Evolutionary conservation across 2,797 vertebrate genomes (phyloP).

Genomic region (Selene dorsalis): DNA sequence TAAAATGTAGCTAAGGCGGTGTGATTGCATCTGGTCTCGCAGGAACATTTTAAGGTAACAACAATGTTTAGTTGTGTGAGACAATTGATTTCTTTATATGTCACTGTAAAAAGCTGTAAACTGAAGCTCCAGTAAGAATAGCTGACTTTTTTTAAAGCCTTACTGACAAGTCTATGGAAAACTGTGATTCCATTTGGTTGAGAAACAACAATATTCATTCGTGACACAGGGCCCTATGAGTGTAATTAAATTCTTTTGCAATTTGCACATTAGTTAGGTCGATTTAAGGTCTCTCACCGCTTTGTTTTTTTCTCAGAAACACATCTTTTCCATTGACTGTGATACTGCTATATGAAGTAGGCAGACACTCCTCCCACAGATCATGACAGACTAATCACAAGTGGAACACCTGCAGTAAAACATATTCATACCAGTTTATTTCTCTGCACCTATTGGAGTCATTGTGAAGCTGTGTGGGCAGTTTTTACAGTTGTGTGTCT

Average conservation of each 20-base stretch:
- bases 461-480: slow-evolving; percentile 18
- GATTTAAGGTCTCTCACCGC: neutral
- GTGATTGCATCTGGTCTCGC: neutral
- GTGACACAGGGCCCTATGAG: neutral
- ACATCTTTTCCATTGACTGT: neutral
- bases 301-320: neutral
- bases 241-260: neutral
- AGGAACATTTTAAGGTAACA: slow-evolving; percentile 8
- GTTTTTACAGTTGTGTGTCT: neutral
- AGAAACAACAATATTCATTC: neutral
- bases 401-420: neutral
- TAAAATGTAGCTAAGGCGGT: slow-evolving; percentile 12
- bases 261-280: neutral
- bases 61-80: neutral
- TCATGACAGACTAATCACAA: neutral
- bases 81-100: neutral
- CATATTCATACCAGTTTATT: neutral
- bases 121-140: neutral
- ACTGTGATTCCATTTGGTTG: neutral
- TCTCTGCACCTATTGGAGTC: neutral
- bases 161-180: neutral
- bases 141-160: neutral
- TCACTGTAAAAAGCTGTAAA: neutral
- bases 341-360: neutral
- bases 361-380: neutral